A percentile compares a stretch with the other conserved stretches of the same genome.
phyloP scores from a whole-genome alignment of 2,113 vertebrate genomes.

The Clarias gariepinus region DNA sequence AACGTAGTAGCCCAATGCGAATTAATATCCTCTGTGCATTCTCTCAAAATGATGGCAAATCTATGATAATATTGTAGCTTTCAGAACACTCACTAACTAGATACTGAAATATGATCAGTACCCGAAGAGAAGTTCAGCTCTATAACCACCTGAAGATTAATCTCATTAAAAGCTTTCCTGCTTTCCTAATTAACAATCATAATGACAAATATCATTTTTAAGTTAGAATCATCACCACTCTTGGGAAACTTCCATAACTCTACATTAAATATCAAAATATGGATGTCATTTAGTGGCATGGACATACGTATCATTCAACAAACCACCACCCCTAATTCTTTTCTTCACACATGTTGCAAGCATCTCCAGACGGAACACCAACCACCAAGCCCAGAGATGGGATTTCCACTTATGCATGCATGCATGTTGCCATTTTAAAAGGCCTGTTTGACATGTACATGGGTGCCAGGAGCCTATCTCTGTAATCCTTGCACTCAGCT shows the following conservation, averaged over 20 bases:
- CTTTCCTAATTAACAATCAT: background rate
- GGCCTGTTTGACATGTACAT: slow-evolving; percentile 59
- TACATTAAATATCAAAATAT: background rate
- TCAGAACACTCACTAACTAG: slow-evolving; percentile 23
- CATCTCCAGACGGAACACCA: background rate
- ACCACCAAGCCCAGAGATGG: background rate
- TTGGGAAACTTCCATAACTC: background rate
- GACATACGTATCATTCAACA: background rate
- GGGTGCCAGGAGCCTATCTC: slow-evolving; percentile 66
- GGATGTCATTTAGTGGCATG: background rate
- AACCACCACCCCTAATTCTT: background rate
- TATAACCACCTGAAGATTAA: background rate
- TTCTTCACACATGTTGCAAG: background rate
- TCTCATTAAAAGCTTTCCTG: background rate
- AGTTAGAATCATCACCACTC: background rate
- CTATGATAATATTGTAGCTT: slow-evolving; percentile 6
- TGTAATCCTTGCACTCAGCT: slow-evolving; percentile 62
- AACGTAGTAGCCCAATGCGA: background rate
- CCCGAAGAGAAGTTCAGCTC: slow-evolving; percentile 42
- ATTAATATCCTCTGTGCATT: background rate
- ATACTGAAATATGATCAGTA: slow-evolving; percentile 61
- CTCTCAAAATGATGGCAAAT: slow-evolving; percentile 11
- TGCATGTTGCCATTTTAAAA: slow-evolving; percentile 49
- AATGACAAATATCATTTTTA: background rate
- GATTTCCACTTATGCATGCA: slow-evolving; percentile 51